These are phyloP conservation scores for Halcyon leucocephala DNA, from an alignment of 2,797 vertebrate species.

Conservation along the genomic window DNA sequence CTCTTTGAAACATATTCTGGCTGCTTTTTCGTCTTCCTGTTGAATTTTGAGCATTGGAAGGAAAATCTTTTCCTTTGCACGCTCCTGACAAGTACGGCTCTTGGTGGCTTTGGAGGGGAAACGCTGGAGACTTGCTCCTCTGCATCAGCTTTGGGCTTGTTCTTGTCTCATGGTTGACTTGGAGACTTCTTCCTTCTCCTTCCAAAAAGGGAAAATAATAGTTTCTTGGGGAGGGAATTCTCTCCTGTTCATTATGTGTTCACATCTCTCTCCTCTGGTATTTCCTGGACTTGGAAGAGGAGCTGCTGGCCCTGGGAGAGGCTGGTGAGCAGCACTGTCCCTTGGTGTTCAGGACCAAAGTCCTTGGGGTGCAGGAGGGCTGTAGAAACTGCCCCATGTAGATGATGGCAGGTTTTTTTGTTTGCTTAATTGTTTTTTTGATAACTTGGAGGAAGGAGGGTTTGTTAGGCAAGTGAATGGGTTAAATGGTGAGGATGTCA, in stretches of 20 bases:
- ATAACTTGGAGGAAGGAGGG: neutral
- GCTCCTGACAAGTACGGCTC: rapidly evolving
- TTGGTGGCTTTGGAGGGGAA: neutral
- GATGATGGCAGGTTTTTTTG: neutral
- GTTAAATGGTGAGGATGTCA: neutral
- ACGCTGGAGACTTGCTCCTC: neutral
- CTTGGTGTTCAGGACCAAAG: neutral
- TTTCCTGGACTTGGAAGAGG: neutral
- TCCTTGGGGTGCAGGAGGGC: rapidly evolving
- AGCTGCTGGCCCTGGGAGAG: neutral
- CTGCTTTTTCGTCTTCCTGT: neutral
- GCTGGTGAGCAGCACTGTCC: rapidly evolving
- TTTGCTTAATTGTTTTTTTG: no score
- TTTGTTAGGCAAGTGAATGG: neutral
- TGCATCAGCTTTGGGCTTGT: neutral
- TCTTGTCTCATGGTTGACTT: neutral
- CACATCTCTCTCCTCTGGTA: neutral
- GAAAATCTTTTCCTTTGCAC: neutral
- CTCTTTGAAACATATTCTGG: neutral
- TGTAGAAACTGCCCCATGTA: neutral
- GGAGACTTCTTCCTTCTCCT: neutral
- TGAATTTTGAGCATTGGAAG: neutral
- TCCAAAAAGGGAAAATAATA: neutral
- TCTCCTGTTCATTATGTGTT: rapidly evolving
- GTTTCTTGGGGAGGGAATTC: neutral